Evolutionary conservation across 2,113 vertebrate genomes (phyloP).

Genomic region (Nannospalax galili): DNA sequence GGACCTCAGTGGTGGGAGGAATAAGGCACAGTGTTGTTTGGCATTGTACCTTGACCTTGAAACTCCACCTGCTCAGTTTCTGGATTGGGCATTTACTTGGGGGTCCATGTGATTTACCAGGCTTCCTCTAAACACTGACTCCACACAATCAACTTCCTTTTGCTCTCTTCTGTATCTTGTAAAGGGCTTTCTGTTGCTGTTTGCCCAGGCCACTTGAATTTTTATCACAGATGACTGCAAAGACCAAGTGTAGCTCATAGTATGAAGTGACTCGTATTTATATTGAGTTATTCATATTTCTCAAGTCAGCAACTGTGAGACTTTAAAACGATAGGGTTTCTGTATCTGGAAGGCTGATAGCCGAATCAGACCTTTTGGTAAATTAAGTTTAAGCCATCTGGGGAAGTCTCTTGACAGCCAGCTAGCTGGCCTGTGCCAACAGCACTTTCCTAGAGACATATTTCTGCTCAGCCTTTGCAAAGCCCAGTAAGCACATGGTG

Average conservation of each 20-base stretch:
- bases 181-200: constrained; percentile 26
- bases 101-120: neutral
- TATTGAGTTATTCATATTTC: neutral
- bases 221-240: constrained; percentile 25
- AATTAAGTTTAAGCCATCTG: constrained; percentile 19
- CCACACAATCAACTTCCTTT: neutral
- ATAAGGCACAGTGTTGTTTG: neutral
- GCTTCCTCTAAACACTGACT: neutral
- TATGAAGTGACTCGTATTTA: constrained; percentile 43
- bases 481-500: neutral
- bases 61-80: neutral
- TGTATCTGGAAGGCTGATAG: neutral
- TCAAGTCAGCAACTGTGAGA: neutral
- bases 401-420: constrained; percentile 27
- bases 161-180: neutral
- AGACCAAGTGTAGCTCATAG: constrained; percentile 3
- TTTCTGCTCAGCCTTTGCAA: neutral
- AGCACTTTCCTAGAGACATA: neutral
- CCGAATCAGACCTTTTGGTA: constrained; percentile 30
- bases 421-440: neutral
- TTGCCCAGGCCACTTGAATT: neutral
- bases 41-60: neutral
- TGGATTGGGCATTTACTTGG: neutral
- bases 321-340: constrained; percentile 13
- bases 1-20: neutral